Evolutionary conservation across 2,888 invertebrate genomes (phyloP), one percentile per base, ranked within the genome.

Genomic region (Strigamia maritima): DNA sequence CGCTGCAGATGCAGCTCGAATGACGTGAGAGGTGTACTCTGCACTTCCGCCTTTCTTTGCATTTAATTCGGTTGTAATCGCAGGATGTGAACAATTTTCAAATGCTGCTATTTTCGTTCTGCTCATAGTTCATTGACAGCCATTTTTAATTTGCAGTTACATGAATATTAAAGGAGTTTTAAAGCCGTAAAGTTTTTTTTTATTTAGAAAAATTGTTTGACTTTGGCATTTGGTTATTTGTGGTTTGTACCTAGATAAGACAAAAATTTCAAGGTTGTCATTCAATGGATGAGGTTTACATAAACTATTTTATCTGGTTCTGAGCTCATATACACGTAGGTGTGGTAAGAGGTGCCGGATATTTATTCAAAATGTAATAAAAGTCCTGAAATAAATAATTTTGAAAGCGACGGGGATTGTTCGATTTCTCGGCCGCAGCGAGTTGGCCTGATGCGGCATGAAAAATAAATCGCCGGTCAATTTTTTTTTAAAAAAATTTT

Each of bases 21-120:
- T 54, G 54, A 54, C 54, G 54, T 54, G 54, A 54, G 54, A 54
- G 19, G 16, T 54, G 54, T 54, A 54, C 54, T 54, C 54, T 54
- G 54, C 54, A 54, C 70, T 70, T 70, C 70, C 70, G 70, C 26
- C 26, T 28, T 54, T 54, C 1, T 28, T 19, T 70, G 16, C 26
- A 26, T 12, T 70, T 70, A 70, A 70, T 70, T 70, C 26, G 70
- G 10, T 12, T 14, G 26, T 70, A 70, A 70, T 70, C 26, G 70
- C 70, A 70, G 70, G 70, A 70, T 70, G 70, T 70, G 70, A 70
- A 70, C 70, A 70, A 70, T 70, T 60, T 70, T 70, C 70, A 70
- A 16, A 70, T 70, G 70, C 70, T 70, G 26, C 70, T 70, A 70
- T 70, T 70, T 70, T 70, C 19, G 49, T 49, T 49, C 70, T 65